Evolutionary conservation across 2,797 vertebrate genomes (phyloP), one percentile per base, ranked within the genome.

Genomic region (Crocodylus rhombifer): DNA sequence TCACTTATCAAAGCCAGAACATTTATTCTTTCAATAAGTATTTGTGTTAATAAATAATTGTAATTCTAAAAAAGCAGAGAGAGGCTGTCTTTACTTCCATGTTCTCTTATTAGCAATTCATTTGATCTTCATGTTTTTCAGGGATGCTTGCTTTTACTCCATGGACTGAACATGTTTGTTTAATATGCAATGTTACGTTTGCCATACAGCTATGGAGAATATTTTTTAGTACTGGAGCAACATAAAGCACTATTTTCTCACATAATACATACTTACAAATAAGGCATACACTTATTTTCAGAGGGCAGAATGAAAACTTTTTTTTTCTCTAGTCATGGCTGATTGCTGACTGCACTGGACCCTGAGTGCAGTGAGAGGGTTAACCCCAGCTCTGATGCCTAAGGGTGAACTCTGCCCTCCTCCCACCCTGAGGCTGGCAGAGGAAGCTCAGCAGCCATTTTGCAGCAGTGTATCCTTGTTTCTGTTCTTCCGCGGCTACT

Each of bases 151-250:
- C 16, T 56, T 95, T 92, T 93, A 55, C 77, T 69, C 75, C 56
- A 55, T 58, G 74, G 21, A 21, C 30, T 89, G 83, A 82, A 93
- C 8, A 2, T 78, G 73, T 76, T 91, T 94, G 64, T 84, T 92
- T 80, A 33, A 84, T 92, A 92, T 87, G 8, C 7, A n/a, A 21
- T 57, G 33, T 76, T 76, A 65, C 21, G 15, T 2, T 57, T 79
- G 42, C 85, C 91, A 65, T 0, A 87, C 80, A 89, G 80, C 67
- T 88, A 79, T 82, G 79, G 78, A 91, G 91, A 61, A 16, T 80
- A 82, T 73, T 90, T 92, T 93, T 18, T 80, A 77, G 65, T 84
- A 84, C 30, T 76, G 25, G 55, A 75, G 90, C 83, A 92, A 42
- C 30, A 80, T 79, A 56, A 16, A 77, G 80, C 5, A 62, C 69